Base-by-base conservation (phyloP, 2,888 invertebrate genomes). In the Philonicus albiceps region DNA sequence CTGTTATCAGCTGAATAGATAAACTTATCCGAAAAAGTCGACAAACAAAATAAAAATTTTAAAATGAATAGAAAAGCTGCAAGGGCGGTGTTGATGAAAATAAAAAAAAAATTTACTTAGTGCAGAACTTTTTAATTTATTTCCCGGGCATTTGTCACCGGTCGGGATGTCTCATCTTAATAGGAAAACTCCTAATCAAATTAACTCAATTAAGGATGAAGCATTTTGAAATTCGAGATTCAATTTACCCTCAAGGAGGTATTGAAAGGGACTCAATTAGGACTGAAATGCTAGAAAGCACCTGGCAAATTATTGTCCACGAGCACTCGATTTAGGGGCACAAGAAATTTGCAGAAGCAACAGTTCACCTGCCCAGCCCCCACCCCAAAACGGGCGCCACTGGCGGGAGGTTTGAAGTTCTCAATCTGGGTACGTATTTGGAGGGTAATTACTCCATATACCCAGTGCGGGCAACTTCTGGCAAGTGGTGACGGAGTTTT, bases 121-220 rank as follows among this genome's bases (percentile, higher is more conserved):
- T 74, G n/a, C 13, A 74, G 37, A 85, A 85, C 85, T 85, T 85
- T 85, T 85, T 74, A 85, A 85, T 85, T 85, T 85, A 85, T 85
- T 85, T 85, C n/a, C 27, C 74, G 49, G 73, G 27, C 31, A 27
- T 40, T 78, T 27, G 78, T 78, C 78, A 78, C 78, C 27, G 72
- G n/a, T 1, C 13, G 37, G 64, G 37, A 83, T 83, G 37, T 83
- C 73, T 85, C 78, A 72, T 87, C 76, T 85, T 87, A 87, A 87
- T 87, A 84, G 86, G 87, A 87, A 87, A 87, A 87, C 84, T 87
- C 86, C 85, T 86, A 87, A 87, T 86, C 87, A 87, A 87, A 87
- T 87, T 87, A 87, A 87, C 86, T 87, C 87, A 87, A 87, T 87
- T 87, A 87, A 78, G 76, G 84, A 53, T 86, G 85, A 86, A 86